Base-by-base conservation (phyloP, 2,888 invertebrate genomes). In the Drosophila neotestacea region DNA sequence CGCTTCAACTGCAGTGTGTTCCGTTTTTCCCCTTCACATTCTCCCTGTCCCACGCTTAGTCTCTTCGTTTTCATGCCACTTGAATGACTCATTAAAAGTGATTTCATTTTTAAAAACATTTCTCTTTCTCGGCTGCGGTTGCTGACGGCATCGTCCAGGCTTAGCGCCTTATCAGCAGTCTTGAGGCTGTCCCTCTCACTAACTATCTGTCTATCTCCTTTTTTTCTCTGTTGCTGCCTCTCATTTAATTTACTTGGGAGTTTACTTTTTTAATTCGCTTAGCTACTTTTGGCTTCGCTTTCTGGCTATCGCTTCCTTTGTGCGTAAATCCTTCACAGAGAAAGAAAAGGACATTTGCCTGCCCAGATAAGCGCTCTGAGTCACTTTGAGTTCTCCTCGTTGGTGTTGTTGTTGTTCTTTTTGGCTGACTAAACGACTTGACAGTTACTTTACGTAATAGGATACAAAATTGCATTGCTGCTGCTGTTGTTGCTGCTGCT, bases 21-120 rank as follows among this genome's bases (percentile, higher is more conserved):
- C 63, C 42, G 51, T 59, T 54, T 27, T 22, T 27, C 30, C 11
- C 32, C 32, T 32, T 9, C 32, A 1, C 32, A 7, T 2, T n/a
- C 44, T 27, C 34, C 4, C 30, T n/a, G 6, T 6, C 44, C 11
- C 16, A 6, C 38, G 6, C 22, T 11, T 22, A 22, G 22, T 22
- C 50, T 36, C n/a, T 27, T 13, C 61, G 58, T 46, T 73, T 73
- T 74, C 73, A 70, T 86, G 86, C 89, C 88, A 88, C 88, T 89
- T 87, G 86, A 86, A 89, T 86, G 86, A 86, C 88, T 86, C 86
- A 86, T 86, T 86, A 88, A 89, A 86, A 89, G 78, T 86, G 89
- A 86, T 88, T 86, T 86, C 88, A 89, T 89, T 85, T 78, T 88
- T 76, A 77, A 84, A 73, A 73, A 86, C 73, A 85, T 85, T 87